phyloP scores from a whole-genome alignment of 2,113 vertebrate species.

The Eudyptes chrysolophus region DNA sequence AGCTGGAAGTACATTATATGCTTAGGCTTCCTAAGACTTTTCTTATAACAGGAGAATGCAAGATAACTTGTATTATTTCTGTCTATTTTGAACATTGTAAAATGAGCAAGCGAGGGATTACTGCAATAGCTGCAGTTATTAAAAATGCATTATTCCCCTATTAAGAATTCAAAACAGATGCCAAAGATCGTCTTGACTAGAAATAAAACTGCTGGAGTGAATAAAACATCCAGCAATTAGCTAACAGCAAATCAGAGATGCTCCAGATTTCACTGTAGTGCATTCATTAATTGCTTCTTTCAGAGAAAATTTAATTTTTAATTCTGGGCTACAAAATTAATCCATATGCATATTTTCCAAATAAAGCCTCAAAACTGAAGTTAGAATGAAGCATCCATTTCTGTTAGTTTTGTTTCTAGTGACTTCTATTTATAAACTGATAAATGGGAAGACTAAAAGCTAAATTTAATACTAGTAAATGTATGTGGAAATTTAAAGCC shows the following conservation, averaged over 20 bases:
- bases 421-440: slow-evolving; percentile 36
- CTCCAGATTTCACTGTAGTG: slow-evolving; percentile 37
- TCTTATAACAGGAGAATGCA: not conserved
- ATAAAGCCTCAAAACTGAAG: slow-evolving; percentile 34
- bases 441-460: not conserved
- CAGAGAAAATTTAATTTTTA: slow-evolving; percentile 43
- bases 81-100: not conserved
- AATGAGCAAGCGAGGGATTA: not conserved
- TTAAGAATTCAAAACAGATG: slow-evolving; percentile 64
- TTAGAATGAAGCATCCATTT: not conserved
- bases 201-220: slow-evolving; percentile 45
- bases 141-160: slow-evolving; percentile 57
- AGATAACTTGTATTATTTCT: not conserved
- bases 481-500: not conserved
- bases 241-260: not conserved
- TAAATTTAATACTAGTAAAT: not conserved
- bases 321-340: slow-evolving; percentile 47
- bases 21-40: not conserved
- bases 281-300: slow-evolving; percentile 35
- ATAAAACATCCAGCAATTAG: slow-evolving; percentile 51
- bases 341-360: slow-evolving; percentile 42
- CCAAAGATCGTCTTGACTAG: not conserved
- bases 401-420: not conserved
- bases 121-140: slow-evolving; percentile 32
- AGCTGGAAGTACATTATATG: not conserved